Conservation (phyloP, 2,113 vertebrate species). For the Oncorhynchus kisutch region DNA sequence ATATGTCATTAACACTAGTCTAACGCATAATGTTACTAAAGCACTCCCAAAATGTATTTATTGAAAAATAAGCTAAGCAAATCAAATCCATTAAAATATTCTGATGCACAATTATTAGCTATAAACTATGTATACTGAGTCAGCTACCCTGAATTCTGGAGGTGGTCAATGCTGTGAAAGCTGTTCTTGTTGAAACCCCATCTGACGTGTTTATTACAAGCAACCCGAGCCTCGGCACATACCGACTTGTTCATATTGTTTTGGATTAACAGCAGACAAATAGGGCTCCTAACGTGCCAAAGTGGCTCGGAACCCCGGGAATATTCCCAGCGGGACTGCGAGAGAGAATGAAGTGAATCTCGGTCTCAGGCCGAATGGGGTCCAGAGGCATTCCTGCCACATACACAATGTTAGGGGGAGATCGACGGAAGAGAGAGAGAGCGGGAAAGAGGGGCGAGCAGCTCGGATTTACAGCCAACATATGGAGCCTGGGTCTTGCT, state of each 20-base stretch:
- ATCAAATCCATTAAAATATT: too few species aligned
- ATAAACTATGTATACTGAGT: too few species aligned
- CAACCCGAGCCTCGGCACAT: slow-evolving; percentile 25
- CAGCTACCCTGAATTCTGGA: too few species aligned
- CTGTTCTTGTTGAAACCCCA: slow-evolving; percentile 32
- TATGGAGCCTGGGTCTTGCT: slow-evolving; percentile 64
- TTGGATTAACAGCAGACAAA: slow-evolving; percentile 68
- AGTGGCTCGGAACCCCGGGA: slow-evolving; percentile 47
- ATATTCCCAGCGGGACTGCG: slow-evolving; percentile 37
- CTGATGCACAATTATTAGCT: too few species aligned
- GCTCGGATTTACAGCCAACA: slow-evolving; percentile 43
- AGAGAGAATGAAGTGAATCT: slow-evolving; percentile 41
- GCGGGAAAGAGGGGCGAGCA: slow-evolving; percentile 8
- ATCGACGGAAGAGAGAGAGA: background rate
- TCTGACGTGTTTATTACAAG: slow-evolving; percentile 63
- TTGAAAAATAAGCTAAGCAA: too few species aligned
- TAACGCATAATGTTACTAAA: too few species aligned
- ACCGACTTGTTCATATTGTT: slow-evolving; percentile 62
- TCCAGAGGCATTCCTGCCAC: slow-evolving; percentile 52
- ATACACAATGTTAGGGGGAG: slow-evolving; percentile 42
- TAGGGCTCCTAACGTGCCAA: slow-evolving; percentile 57
- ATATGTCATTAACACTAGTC: too few species aligned
- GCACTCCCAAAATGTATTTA: too few species aligned
- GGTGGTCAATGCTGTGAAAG: slow-evolving; percentile 10
- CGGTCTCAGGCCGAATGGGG: background rate